Conservation (phyloP, 2,113 vertebrate species). For the Alethe diademata region DNA sequence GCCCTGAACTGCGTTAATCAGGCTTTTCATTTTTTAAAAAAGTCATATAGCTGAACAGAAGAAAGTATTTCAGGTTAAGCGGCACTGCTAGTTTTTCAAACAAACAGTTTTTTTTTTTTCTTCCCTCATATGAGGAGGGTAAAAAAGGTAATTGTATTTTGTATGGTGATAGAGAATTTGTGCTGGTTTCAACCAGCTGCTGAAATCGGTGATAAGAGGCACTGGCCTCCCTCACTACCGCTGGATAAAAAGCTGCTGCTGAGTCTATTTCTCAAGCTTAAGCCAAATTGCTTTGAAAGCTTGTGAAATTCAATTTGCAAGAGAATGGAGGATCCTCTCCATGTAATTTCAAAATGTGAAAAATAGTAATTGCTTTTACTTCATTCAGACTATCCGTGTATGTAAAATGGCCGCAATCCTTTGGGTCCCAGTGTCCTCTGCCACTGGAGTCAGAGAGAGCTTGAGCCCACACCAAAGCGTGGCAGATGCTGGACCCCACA, state of each 20-base stretch:
- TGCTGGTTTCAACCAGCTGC: slow-evolving; percentile 9
- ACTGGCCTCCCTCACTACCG: not conserved
- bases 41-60: not conserved
- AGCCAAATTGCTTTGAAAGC: slow-evolving; percentile 51
- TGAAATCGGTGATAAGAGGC: slow-evolving; percentile 23
- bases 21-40: not conserved
- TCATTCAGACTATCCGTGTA: not conserved
- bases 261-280: slow-evolving; percentile 46
- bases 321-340: slow-evolving; percentile 36
- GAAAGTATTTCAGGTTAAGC: not conserved
- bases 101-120: not conserved
- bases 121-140: not conserved
- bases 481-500: not conserved
- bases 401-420: not conserved
- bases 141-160: slow-evolving; percentile 7
- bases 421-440: not conserved
- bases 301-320: slow-evolving; percentile 61
- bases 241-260: not conserved
- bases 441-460: not conserved
- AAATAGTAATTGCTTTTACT: slow-evolving; percentile 48
- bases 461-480: not conserved
- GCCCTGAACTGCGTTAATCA: not conserved
- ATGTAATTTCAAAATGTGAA: slow-evolving; percentile 54
- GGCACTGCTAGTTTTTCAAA: slow-evolving; percentile 17
- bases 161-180: slow-evolving; percentile 1